A percentile compares a stretch with the other conserved stretches of the same genome.
phyloP scores from a whole-genome alignment of 2,113 vertebrate species.

The Bubo scandiacus region DNA sequence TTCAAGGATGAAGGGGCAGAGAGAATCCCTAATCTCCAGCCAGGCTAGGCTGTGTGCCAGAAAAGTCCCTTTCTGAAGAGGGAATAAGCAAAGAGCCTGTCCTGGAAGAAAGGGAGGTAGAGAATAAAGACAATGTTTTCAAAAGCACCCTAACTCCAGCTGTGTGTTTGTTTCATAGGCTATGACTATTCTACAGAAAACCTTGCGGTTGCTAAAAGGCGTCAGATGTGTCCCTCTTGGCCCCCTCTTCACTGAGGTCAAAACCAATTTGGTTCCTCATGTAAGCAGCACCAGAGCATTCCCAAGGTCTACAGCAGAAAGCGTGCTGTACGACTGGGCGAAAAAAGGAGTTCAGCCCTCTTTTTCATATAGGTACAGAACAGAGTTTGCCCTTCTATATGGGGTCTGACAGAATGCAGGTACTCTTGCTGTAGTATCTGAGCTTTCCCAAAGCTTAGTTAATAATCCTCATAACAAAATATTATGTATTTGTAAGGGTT shows the following conservation, averaged over 20 bases:
- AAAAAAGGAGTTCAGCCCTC: not conserved
- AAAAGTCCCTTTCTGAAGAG: slow-evolving; percentile 60
- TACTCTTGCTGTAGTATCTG: not conserved
- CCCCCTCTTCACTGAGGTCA: slow-evolving; percentile 40
- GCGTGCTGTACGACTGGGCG: not conserved
- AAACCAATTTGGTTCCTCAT: slow-evolving; percentile 47
- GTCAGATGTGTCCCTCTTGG: slow-evolving; percentile 44
- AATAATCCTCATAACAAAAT: not conserved
- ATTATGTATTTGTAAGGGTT: not conserved
- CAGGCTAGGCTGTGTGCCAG: slow-evolving; percentile 47
- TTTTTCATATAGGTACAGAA: not conserved
- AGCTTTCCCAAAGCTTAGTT: not conserved
- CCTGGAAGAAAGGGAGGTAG: slow-evolving; percentile 55
- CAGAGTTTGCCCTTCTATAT: not conserved
- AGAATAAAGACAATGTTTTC: slow-evolving; percentile 61
- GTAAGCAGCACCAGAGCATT: slow-evolving; percentile 23
- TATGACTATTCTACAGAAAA: slow-evolving; percentile 44
- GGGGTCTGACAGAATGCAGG: not conserved
- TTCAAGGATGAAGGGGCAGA: slow-evolving; percentile 65
- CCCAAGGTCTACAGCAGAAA: slow-evolving; percentile 39
- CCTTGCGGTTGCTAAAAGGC: slow-evolving; percentile 38
- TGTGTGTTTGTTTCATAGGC: slow-evolving; percentile 63
- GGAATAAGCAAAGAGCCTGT: slow-evolving; percentile 62
- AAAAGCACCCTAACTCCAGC: slow-evolving; percentile 64
- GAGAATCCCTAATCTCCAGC: slow-evolving; percentile 58